Conservation (phyloP, 1,140 invertebrate species). For the Papilio helenus region DNA sequence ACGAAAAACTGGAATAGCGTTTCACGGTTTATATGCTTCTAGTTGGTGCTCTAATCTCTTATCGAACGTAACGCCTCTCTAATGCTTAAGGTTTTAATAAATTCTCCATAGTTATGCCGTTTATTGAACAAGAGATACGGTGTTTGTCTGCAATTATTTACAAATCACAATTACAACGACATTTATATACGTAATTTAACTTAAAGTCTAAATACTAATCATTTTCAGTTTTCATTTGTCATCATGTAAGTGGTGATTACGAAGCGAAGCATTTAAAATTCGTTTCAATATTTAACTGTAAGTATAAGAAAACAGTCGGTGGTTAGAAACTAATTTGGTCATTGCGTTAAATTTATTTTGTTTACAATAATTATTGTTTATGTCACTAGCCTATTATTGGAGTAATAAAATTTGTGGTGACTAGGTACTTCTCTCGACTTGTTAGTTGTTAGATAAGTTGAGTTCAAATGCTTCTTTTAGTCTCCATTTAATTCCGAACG, state of each 20-base stretch:
- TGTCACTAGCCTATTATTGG: not conserved
- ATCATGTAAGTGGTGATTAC: too few relatives aligned
- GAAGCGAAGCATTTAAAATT: too few relatives aligned
- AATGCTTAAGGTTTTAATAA: not conserved
- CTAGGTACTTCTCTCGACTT: not conserved
- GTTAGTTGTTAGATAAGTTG: not conserved
- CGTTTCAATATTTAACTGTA: not conserved
- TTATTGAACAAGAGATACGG: not conserved
- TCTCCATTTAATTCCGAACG: not conserved
- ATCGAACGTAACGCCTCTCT: conserved; percentile 11
- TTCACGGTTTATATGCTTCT: conserved; percentile 31
- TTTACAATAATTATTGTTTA: not conserved
- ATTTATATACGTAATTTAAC: too few relatives aligned
- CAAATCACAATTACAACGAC: not conserved
- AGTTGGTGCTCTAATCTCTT: conserved; percentile 28
- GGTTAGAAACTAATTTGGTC: not conserved
- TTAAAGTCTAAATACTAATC: too few relatives aligned
- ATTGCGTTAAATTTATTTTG: not conserved
- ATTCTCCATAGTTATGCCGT: not conserved
- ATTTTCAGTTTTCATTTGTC: too few relatives aligned
- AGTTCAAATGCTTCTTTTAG: not conserved
- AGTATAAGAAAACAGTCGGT: not conserved
- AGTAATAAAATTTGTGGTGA: not conserved
- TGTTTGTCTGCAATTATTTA: not conserved
- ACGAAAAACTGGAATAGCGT: conserved; percentile 42